Base-by-base conservation (phyloP, 2,888 invertebrate genomes). In the Alloscopus bannaensis region DNA sequence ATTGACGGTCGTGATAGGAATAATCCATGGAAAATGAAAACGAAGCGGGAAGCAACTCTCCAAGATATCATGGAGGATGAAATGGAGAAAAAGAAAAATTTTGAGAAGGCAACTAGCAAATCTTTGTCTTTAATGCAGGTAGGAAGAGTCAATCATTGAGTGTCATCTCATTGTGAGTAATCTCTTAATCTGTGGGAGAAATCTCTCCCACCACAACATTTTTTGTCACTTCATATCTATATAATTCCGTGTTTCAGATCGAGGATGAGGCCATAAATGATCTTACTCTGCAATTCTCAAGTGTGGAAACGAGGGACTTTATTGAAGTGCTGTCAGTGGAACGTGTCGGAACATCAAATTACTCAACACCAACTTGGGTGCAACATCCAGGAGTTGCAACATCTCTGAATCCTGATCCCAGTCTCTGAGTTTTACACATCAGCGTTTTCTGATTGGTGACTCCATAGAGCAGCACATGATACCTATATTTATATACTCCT, bases 181-280 rank as follows among this genome's bases (percentile, higher is more conserved):
- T n/a, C n/a, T n/a, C n/a, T n/a, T n/a, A n/a, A n/a, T n/a, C n/a
- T n/a, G n/a, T n/a, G n/a, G n/a, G n/a, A n/a, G n/a, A n/a, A n/a
- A n/a, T n/a, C n/a, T n/a, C n/a, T n/a, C n/a, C n/a, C n/a, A n/a
- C n/a, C n/a, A n/a, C n/a, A n/a, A n/a, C n/a, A n/a, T n/a, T n/a
- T n/a, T n/a, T n/a, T n/a, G n/a, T n/a, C n/a, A n/a, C n/a, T n/a
- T n/a, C n/a, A n/a, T n/a, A n/a, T n/a, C n/a, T n/a, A n/a, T n/a
- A n/a, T n/a, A n/a, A n/a, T n/a, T n/a, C n/a, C n/a, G n/a, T n/a
- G n/a, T n/a, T n/a, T 42, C 89, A 94, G 94, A 90, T 95, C 84
- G 96, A 96, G 90, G 96, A 96, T 88, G 92, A 92, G 87, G 96
- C 96, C 0, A 94, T 96, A 84, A 92, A 93, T 80, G 94, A 95